Percentiles rank a stretch among this genome's conserved stretches.
Evolutionary conservation across 2,797 vertebrate species (phyloP).

Genomic region (Sebastes iracundus): DNA sequence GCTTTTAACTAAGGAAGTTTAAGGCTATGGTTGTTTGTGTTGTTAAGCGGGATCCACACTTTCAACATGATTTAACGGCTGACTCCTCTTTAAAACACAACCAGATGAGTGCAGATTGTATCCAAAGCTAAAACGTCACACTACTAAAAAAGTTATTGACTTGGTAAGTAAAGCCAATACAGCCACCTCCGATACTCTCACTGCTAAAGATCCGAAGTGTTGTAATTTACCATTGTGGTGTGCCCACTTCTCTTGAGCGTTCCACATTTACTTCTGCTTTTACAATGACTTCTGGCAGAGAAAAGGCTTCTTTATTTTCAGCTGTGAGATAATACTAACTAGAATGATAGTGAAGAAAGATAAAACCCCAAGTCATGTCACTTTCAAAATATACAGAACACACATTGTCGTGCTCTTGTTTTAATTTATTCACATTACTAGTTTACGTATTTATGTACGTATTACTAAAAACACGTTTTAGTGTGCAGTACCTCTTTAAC

Average conservation of each 20-base stretch:
- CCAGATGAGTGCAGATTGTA: background rate
- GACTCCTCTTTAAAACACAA: background rate
- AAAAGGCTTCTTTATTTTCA: conserved; percentile 13
- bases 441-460: too few species aligned
- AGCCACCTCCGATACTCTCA: background rate
- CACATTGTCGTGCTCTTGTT: background rate
- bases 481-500: background rate
- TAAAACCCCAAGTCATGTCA: background rate
- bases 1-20: background rate
- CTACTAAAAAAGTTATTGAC: background rate
- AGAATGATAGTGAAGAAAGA: background rate
- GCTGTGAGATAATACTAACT: background rate
- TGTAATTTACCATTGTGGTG: conserved; percentile 4
- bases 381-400: background rate
- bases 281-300: background rate
- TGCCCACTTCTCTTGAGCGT: background rate
- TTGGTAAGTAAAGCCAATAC: background rate
- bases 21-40: background rate
- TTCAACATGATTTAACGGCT: background rate
- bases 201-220: background rate
- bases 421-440: background rate
- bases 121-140: background rate
- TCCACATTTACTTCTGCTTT: conserved; percentile 17
- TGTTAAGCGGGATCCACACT: background rate
- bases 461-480: too few species aligned